Evolutionary conservation across 1,140 invertebrate species (phyloP), one percentile per base, ranked within the genome.

Genomic region (Acromyrmex heyeri): DNA sequence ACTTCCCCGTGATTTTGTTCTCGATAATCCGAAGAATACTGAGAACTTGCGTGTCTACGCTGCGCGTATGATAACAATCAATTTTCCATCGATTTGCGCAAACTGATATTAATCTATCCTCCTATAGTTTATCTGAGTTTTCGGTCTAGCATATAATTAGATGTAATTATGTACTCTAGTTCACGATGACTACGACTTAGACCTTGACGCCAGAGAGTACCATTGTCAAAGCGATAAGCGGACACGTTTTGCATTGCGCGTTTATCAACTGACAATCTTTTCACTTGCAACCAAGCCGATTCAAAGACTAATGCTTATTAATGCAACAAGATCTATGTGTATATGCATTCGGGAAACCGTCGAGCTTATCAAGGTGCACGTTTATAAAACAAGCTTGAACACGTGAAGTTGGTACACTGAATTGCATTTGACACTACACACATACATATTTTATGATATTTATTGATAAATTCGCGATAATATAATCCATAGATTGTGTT

Each of bases 251-350:
- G 12, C 24, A 50, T 61, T n/a, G 59, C 21, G 30, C 50, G 34
- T 75, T 81, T 83, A 75, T 75, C 79, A 83, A 75, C 62, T 75
- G 55, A 48, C 70, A n/a, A 75, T 83, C 79, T 62, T 75, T 83
- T 61, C 55, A 48, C 38, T 61, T 61, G 79, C 12, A 83, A 83
- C 30, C 24, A 14, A 34, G 24, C 14, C 55, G 38, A 16, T 24
- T 61, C 14, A 21, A 14, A n/a, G 55, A 6, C 24, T 83, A 75
- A 83, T 62, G 55, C 69, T 61, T 8, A n/a, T 75, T 75, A 75
- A 75, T 83, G 67, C 55, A 75, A 75, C 24, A 21, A 62, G 14
- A 83, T 24, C 38, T 16, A 21, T 14, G 67, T 53, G 57, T 38
- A 73, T 61, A 34, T 50, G 12, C 53, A 82, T 27, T 57, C 50